Evolutionary conservation across 92 coral and sea anemone genomes (phyloP).

Genomic region (Porites divaricata): DNA sequence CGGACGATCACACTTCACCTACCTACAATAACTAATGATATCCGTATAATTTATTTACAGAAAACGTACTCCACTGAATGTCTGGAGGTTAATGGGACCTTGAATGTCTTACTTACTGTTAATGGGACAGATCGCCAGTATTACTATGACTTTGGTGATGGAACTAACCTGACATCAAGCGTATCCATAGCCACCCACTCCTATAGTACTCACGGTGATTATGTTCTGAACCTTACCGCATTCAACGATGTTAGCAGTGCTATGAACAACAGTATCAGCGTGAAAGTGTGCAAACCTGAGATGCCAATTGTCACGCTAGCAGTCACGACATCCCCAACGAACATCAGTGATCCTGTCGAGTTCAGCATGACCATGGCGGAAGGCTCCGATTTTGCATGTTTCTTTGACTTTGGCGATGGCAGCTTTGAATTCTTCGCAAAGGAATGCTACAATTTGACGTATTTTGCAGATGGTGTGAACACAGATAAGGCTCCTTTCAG

Average conservation of each 20-base stretch:
- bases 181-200: slow-evolving; percentile 27
- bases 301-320: slow-evolving; percentile 33
- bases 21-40: no score
- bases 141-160: slow-evolving; percentile 67
- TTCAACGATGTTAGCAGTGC: slow-evolving; percentile 77
- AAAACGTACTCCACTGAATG: slow-evolving; percentile 38
- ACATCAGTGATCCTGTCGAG: slow-evolving; percentile 56
- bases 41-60: slow-evolving; percentile 19
- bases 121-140: slow-evolving; percentile 75
- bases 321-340: slow-evolving; percentile 42
- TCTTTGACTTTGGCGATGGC: slow-evolving; percentile 67
- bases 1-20: no score
- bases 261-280: slow-evolving; percentile 10
- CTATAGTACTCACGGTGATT: slow-evolving; percentile 55
- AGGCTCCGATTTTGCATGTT: slow-evolving; percentile 86
- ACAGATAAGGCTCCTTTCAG: slow-evolving; percentile 62
- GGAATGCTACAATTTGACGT: slow-evolving; percentile 54
- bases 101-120: slow-evolving; percentile 45
- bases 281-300: slow-evolving; percentile 82
- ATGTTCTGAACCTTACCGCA: slow-evolving; percentile 57
- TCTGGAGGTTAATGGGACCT: slow-evolving; percentile 73
- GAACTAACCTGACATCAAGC: slow-evolving; percentile 35
- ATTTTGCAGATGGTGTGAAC: slow-evolving; percentile 58
- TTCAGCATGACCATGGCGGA: slow-evolving; percentile 59
- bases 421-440: neutral